Evolutionary conservation across 2,888 invertebrate genomes (phyloP).

Genomic region (Masnerella sp.): DNA sequence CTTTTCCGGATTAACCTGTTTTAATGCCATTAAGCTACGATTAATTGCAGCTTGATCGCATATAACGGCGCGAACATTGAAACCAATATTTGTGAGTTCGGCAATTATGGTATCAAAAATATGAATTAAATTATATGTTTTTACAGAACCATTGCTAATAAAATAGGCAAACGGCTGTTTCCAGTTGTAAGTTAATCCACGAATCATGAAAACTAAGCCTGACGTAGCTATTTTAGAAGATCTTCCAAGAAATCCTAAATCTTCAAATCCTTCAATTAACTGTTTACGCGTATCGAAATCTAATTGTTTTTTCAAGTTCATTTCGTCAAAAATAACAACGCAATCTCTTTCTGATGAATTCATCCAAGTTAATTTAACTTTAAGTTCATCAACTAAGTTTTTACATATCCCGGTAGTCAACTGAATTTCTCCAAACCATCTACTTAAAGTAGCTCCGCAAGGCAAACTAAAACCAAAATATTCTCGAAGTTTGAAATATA

Average conservation of each 20-base stretch:
- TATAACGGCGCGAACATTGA: neutral
- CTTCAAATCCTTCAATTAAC: slow-evolving; percentile 14
- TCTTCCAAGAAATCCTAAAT: slow-evolving; percentile 9
- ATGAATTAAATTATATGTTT: neutral
- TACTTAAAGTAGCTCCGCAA: neutral
- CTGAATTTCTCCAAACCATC: neutral
- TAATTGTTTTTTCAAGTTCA: slow-evolving; percentile 13
- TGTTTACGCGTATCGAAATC: slow-evolving; percentile 15
- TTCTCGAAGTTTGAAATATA: neutral
- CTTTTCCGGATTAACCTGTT: too few relatives aligned
- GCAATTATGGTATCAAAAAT: neutral
- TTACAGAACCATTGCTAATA: neutral
- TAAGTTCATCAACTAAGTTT: neutral
- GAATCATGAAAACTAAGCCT: slow-evolving; percentile 9
- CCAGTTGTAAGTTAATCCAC: slow-evolving; percentile 11
- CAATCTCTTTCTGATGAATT: neutral
- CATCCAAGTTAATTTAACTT: neutral
- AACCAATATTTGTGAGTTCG: neutral
- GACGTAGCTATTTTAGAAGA: too few relatives aligned
- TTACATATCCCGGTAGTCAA: neutral
- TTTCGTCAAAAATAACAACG: slow-evolving; percentile 18
- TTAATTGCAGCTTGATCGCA: neutral
- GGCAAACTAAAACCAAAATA: neutral
- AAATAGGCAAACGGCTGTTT: slow-evolving; percentile 12
- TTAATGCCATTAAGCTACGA: neutral